A percentile compares a stretch with the other conserved stretches of the same genome.
Conservation (phyloP, 2,113 vertebrate species). For the Saimiri boliviensis region DNA sequence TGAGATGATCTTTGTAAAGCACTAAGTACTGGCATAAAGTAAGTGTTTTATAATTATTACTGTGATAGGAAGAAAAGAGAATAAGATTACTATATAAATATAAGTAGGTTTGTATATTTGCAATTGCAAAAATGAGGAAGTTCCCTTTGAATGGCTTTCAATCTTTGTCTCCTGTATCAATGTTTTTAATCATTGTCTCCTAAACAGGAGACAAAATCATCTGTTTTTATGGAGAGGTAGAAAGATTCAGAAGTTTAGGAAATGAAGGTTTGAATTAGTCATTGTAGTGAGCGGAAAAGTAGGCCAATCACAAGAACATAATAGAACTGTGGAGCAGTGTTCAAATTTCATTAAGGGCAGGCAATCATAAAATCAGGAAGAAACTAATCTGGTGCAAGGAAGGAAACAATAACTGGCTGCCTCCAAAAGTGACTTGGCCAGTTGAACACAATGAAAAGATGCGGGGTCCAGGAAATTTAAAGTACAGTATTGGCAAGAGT, state of each 20-base stretch:
- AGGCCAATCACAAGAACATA: neutral
- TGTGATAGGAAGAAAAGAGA: neutral
- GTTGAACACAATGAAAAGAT: neutral
- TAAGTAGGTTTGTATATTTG: neutral
- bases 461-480: neutral
- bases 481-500: neutral
- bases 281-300: neutral
- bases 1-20: neutral
- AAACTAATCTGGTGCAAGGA: neutral
- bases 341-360: neutral
- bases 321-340: neutral
- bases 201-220: neutral
- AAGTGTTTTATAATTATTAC: neutral
- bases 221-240: neutral
- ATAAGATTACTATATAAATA: neutral
- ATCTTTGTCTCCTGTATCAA: neutral
- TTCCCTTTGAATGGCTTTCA: neutral
- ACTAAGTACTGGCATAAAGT: neutral
- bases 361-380: neutral
- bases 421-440: neutral
- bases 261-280: neutral
- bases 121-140: neutral
- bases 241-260: conserved; percentile 14
- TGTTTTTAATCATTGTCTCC: neutral
- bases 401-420: neutral